phyloP scores from a whole-genome alignment of 1,140 invertebrate species.

The Euwallacea fornicatus region DNA sequence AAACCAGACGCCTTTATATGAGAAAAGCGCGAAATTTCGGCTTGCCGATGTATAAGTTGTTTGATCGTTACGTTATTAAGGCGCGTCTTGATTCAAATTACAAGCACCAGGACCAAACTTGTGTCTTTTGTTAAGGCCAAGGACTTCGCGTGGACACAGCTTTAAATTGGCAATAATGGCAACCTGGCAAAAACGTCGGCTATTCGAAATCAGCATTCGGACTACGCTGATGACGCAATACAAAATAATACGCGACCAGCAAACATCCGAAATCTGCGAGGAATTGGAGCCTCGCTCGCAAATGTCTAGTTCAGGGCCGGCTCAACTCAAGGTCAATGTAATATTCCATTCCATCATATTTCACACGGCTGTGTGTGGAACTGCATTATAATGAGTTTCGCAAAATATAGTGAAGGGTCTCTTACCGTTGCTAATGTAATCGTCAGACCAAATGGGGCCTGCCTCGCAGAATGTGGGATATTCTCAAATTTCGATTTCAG shows the following conservation, averaged over 20 bases:
- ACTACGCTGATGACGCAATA: constrained; percentile 21
- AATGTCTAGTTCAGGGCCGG: constrained; percentile 32
- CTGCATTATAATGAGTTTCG: no score
- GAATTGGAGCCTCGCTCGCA: constrained; percentile 8
- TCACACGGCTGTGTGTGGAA: no score
- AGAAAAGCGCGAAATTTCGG: not conserved
- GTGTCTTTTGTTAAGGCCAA: no score
- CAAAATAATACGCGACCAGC: constrained; percentile 22
- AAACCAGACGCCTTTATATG: not conserved
- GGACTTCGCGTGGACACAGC: not conserved
- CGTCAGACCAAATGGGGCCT: no score
- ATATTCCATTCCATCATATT: no score
- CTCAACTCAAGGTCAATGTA: constrained; percentile 12
- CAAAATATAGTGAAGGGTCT: no score
- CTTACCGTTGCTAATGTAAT: no score
- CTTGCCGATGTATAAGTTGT: not conserved
- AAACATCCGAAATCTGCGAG: constrained; percentile 13
- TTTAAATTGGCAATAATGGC: not conserved
- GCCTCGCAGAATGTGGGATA: no score
- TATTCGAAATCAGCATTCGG: constrained; percentile 6
- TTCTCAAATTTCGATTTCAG: no score
- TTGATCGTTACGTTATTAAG: not conserved
- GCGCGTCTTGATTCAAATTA: no score
- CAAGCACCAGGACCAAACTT: not conserved
- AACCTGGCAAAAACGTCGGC: not conserved